Evolutionary conservation across 1,140 invertebrate genomes (phyloP).

Genomic region (Microplitis demolitor): DNA sequence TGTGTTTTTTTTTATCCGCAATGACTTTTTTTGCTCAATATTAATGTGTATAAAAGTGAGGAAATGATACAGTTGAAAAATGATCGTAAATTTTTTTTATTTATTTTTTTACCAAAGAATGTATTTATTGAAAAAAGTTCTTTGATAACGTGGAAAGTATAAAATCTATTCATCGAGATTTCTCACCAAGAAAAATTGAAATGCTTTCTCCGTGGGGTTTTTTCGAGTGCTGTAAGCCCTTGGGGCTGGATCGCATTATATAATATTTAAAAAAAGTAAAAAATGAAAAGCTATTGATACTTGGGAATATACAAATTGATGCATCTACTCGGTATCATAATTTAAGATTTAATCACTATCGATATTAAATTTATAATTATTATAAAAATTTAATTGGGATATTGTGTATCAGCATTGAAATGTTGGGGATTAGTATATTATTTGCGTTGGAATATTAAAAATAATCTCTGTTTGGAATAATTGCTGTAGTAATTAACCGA

Average conservation of each 20-base stretch:
- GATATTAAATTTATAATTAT: too few species aligned
- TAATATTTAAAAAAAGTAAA: neutral
- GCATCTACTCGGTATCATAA: neutral
- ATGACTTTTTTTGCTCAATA: too few species aligned
- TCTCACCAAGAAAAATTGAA: neutral
- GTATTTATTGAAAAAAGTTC: neutral
- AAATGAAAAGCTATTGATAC: neutral
- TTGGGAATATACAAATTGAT: neutral
- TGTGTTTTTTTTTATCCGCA: too few species aligned
- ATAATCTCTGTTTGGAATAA: too few species aligned
- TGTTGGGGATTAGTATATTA: too few species aligned
- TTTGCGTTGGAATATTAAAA: too few species aligned
- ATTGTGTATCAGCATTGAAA: too few species aligned
- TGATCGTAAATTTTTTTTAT: neutral
- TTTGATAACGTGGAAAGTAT: neutral
- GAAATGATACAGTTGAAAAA: constrained; percentile 10
- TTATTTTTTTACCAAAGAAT: neutral
- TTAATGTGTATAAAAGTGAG: neutral
- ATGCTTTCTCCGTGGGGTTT: neutral
- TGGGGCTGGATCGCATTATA: too few species aligned
- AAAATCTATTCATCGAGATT: constrained; percentile 13
- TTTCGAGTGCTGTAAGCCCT: too few species aligned
- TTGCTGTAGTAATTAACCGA: too few species aligned
- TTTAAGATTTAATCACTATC: too few species aligned
- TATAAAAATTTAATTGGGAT: too few species aligned